Evolutionary conservation across 2,797 vertebrate species (phyloP), one percentile per base, ranked within the genome.

Genomic region (Sebastes elongatus): DNA sequence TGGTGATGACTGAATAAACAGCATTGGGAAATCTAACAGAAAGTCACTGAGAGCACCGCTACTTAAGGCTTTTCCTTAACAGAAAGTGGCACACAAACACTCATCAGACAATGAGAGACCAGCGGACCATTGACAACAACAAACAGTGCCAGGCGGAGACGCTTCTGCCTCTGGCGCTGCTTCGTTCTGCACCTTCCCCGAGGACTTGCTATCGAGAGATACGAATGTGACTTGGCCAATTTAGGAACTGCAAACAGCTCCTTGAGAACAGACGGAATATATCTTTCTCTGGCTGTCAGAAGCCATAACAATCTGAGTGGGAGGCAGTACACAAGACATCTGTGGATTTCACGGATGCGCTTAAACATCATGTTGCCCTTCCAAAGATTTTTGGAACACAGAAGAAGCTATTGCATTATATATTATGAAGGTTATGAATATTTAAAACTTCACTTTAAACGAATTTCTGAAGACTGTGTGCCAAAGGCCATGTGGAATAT

Each of bases 1-100:
- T 89, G 92, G 78, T 75, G 84, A 60, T 8, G 81, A 83, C 84
- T 89, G 85, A 87, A 89, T 75, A 79, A 88, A 86, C 81, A 86
- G 72, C 70, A 61, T 1, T 57, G 71, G 69, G 49, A 81, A 72
- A 84, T 74, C 66, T 65, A 74, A 90, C 80, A 85, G 81, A 88
- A 83, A 85, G 74, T 80, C 81, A 82, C 68, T 49, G 49, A 65
- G 71, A 80, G 60, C 20, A 3, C 10, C 22, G 8, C 55, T 28
- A 57, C 74, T 88, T 78, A 11, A 76, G 74, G 64, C 78, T 77
- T 83, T 74, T 72, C 64, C 73, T 71, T 55, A 60, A 69, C 33
- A 80, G 49, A 67, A 85, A 85, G 76, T 55, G 68, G 52, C 72
- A 28, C 62, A 74, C 42, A 85, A 79, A 84, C 82, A 68, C 76